Evolutionary conservation across 2,888 invertebrate species (phyloP).

Genomic region (Parnassius mnemosyne): DNA sequence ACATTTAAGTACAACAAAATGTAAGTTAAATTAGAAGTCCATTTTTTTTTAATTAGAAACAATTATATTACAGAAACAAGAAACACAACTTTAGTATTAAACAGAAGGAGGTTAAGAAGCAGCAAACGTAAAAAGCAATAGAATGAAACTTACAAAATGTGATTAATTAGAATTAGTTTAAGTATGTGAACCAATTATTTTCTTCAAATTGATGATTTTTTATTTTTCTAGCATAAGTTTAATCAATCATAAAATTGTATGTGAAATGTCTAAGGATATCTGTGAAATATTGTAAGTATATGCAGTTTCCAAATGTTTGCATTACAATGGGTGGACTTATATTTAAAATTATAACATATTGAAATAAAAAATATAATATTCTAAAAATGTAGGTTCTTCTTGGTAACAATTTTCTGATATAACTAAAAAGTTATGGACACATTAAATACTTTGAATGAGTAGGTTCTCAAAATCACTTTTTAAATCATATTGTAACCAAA

Average conservation of each 20-base stretch:
- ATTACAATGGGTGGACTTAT: neutral
- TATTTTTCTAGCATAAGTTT: constrained; percentile 8
- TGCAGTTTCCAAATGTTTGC: neutral
- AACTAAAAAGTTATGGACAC: neutral
- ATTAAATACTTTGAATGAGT: no score
- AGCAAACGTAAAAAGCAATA: constrained; percentile 32
- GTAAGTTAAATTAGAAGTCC: no score
- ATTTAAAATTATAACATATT: no score
- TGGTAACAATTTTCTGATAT: neutral
- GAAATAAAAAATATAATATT: no score
- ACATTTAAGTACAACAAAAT: no score
- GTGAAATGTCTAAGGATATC: neutral
- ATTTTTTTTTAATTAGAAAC: neutral
- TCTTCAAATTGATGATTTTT: neutral
- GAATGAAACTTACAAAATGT: neutral
- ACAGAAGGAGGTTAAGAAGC: constrained; percentile 58
- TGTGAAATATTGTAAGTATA: neutral
- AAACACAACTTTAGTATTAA: constrained; percentile 41
- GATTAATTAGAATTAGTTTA: neutral
- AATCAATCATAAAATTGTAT: constrained; percentile 4
- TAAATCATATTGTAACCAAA: no score
- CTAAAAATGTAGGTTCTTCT: no score
- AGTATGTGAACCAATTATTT: neutral
- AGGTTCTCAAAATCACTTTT: no score
- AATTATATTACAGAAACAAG: constrained; percentile 47